Percentiles rank a stretch among this genome's conserved stretches.
Conservation (phyloP, 2,797 vertebrate genomes). For the Lithobates pipiens region DNA sequence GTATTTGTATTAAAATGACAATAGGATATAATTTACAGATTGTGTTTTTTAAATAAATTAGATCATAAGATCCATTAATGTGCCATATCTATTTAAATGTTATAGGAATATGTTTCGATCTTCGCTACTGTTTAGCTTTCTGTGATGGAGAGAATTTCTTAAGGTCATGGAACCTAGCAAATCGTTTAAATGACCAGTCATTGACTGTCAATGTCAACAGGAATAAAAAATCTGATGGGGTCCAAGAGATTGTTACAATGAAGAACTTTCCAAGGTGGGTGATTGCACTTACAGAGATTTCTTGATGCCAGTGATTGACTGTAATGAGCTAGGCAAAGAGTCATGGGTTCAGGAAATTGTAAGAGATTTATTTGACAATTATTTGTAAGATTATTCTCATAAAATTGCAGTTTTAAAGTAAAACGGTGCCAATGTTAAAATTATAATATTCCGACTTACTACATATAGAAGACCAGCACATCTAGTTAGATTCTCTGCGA, state of each 20-base stretch:
- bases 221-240: slow-evolving; percentile 68
- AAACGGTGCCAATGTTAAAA: no score
- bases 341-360: no score
- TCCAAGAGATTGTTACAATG: slow-evolving; percentile 68
- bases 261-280: slow-evolving; percentile 67
- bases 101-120: slow-evolving; percentile 70
- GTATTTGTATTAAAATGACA: no score
- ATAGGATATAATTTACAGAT: no score
- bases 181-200: slow-evolving; percentile 72
- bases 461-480: no score
- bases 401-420: no score
- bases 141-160: slow-evolving; percentile 71
- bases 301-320: no score
- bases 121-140: slow-evolving; percentile 70
- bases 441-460: no score
- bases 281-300: neutral
- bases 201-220: slow-evolving; percentile 73
- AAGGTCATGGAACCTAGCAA: slow-evolving; percentile 70
- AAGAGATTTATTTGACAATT: no score
- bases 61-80: neutral
- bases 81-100: neutral
- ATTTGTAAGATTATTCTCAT: no score
- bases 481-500: no score
- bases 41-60: neutral
- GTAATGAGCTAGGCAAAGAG: no score